Evolutionary conservation across 2,797 vertebrate genomes (phyloP).

Genomic region (Ctenopoma multispine): DNA sequence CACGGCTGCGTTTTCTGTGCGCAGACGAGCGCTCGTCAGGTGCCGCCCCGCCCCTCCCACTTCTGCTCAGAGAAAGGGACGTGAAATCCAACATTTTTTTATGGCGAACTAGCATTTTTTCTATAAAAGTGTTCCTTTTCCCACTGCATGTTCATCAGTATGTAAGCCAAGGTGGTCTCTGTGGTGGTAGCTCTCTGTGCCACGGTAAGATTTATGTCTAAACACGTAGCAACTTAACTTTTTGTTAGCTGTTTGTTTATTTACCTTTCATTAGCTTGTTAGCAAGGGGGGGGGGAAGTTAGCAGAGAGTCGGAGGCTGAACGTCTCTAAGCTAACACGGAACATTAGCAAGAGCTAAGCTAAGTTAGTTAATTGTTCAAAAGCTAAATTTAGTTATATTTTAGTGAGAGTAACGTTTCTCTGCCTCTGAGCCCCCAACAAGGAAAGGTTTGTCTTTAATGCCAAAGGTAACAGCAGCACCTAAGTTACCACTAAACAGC

Average conservation of each 20-base stretch:
- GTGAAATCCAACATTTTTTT: slow-evolving; percentile 61
- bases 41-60: slow-evolving; percentile 65
- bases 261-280: slow-evolving; percentile 69
- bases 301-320: slow-evolving; percentile 58
- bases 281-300: slow-evolving; percentile 70
- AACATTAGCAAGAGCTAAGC: slow-evolving; percentile 12
- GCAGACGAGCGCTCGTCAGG: slow-evolving; percentile 52
- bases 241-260: slow-evolving; percentile 50
- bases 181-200: slow-evolving; percentile 4
- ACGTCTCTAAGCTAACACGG: slow-evolving; percentile 53
- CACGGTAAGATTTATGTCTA: slow-evolving; percentile 38
- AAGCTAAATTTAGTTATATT: background rate
- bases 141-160: slow-evolving; percentile 36
- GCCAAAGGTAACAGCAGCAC: background rate
- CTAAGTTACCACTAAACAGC: background rate
- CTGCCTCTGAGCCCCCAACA: background rate
- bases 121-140: background rate
- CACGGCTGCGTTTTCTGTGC: slow-evolving; percentile 50
- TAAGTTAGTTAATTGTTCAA: slow-evolving; percentile 15
- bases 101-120: slow-evolving; percentile 47
- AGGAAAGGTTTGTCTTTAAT: background rate
- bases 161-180: slow-evolving; percentile 40
- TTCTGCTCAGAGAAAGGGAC: slow-evolving; percentile 53
- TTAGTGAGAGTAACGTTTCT: slow-evolving; percentile 3
- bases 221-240: slow-evolving; percentile 17